Evolutionary conservation across 2,797 vertebrate species (phyloP), one percentile per base, ranked within the genome.

Genomic region (Potorous gilbertii): DNA sequence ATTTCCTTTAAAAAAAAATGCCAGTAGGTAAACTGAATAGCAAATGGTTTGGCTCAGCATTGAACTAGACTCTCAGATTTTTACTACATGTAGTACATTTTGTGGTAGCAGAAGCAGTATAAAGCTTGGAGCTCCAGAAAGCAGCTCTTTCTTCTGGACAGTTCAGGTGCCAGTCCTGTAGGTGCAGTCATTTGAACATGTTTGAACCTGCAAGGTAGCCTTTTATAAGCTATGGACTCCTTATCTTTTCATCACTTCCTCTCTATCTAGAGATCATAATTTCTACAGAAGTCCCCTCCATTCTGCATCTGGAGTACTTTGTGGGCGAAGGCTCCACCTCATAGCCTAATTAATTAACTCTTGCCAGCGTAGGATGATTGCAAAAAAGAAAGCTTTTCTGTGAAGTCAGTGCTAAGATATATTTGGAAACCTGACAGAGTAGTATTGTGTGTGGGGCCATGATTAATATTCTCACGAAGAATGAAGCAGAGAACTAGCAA

Each of bases 101-200:
- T 95, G 54, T 91, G 91, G 46, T 55, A 89, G 56, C n/a, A 96
- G 27, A 74, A 94, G 56, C 52, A 40, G 66, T 40, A 81, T 9
- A 81, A 24, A 9, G 6, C 6, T 46, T 81, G n/a, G 40, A 46
- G 12, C n/a, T 81, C 18, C 40, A 81, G 40, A 81, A 81, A 46
- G 40, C 74, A 81, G 40, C n/a, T 81, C 9, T 81, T 40, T 81
- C 74, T 81, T 81, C 74, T 46, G 74, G 74, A 81, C 74, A 46
- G 18, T 81, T 81, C 40, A 81, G 40, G 8, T 46, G 34, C 21
- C 8, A 24, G 18, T 24, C 40, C 2, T 81, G 40, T 81, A 81
- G 21, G 40, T 27, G 40, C 74, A 81, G 18, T 46, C 66, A 81
- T 46, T 81, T 81, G 27, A 81, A 40, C 74, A 46, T 81, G 40